A percentile compares a stretch with the other conserved stretches of the same genome.
phyloP scores from a whole-genome alignment of 2,797 vertebrate genomes.

The Falco columbarius region DNA sequence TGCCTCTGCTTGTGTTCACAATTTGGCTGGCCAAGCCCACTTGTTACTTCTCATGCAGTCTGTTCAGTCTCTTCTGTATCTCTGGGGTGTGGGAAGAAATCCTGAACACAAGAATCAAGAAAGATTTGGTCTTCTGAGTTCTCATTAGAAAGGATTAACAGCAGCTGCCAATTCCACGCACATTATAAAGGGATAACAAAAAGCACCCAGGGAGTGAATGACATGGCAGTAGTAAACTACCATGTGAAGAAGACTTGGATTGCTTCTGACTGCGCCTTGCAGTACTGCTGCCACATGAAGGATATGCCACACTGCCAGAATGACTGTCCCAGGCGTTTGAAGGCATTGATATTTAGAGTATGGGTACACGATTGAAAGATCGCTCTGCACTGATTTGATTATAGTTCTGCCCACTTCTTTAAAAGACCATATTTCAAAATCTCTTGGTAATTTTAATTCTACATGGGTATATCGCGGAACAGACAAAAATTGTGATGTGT shows the following conservation, averaged over 20 bases:
- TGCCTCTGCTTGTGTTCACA: background rate
- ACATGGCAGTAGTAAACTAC: background rate
- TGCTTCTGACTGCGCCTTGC: background rate
- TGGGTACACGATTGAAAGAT: background rate
- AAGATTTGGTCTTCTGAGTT: background rate
- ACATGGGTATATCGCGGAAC: background rate
- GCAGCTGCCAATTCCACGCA: background rate
- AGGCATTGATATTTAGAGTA: background rate
- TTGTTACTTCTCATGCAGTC: background rate
- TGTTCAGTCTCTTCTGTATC: background rate
- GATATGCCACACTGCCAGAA: accelerated
- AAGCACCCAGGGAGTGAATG: background rate
- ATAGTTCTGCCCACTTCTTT: background rate
- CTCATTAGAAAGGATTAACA: background rate
- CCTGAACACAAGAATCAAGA: accelerated
- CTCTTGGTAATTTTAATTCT: background rate
- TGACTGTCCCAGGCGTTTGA: background rate
- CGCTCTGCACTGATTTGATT: background rate
- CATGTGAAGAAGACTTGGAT: background rate
- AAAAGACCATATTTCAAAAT: background rate
- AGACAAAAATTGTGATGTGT: background rate
- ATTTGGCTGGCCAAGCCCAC: background rate
- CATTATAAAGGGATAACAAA: background rate
- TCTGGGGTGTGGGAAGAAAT: background rate
- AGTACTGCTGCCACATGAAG: accelerated